Conservation (phyloP, 2,797 vertebrate genomes). For the Bradypodion ventrale region DNA sequence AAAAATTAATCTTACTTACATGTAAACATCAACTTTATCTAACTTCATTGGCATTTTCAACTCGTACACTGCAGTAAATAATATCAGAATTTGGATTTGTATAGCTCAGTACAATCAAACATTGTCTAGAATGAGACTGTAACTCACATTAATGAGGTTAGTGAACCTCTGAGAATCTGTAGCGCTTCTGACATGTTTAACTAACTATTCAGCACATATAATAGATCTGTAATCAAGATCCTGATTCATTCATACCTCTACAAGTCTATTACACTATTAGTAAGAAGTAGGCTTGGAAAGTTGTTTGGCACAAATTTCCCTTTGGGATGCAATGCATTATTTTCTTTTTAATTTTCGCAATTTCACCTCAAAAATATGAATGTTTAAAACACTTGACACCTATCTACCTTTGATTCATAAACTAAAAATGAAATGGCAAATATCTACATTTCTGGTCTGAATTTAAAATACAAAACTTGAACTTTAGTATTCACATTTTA, state of each 20-base stretch:
- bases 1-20: conserved; percentile 54
- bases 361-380: background rate
- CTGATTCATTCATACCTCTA: conserved; percentile 17
- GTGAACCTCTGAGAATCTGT: background rate
- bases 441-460: background rate
- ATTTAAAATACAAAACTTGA: background rate
- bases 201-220: background rate
- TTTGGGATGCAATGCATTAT: background rate
- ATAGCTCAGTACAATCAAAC: conserved; percentile 10
- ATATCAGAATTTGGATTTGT: no score
- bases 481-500: background rate
- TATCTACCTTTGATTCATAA: background rate
- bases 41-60: conserved; percentile 39
- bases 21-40: conserved; percentile 50
- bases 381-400: background rate
- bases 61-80: conserved; percentile 35
- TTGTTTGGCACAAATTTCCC: background rate
- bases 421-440: background rate
- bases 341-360: background rate
- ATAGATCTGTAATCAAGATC: conserved; percentile 4
- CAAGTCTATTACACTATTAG: background rate
- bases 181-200: conserved; percentile 1
- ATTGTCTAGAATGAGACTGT: conserved; percentile 16
- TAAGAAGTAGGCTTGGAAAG: background rate
- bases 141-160: rapidly evolving